Percentiles rank a stretch among this genome's conserved stretches.
Evolutionary conservation across 1,140 invertebrate species (phyloP).

Genomic region (Ostrea denselamellosa): DNA sequence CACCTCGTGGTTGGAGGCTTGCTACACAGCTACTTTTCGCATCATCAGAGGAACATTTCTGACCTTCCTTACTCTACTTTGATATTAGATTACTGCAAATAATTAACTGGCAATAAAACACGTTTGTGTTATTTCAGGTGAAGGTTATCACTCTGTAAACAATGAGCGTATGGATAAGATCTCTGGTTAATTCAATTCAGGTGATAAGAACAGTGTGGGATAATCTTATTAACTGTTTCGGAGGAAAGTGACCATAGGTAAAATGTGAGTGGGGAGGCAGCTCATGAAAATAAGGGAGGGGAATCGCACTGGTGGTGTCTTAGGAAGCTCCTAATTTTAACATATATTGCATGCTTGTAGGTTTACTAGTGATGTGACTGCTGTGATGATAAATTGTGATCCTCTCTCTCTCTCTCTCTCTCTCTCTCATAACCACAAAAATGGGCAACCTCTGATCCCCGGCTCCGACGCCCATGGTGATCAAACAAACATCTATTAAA

Average conservation of each 20-base stretch:
- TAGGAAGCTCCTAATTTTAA: too few species aligned
- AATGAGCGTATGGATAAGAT: not conserved
- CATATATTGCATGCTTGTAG: too few species aligned
- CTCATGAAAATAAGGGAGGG: too few species aligned
- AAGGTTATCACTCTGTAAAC: slow-evolving; percentile 20
- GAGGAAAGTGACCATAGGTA: not conserved
- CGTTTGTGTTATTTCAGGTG: not conserved
- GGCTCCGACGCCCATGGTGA: too few species aligned
- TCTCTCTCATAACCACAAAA: too few species aligned
- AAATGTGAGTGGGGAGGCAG: too few species aligned
- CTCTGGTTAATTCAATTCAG: not conserved
- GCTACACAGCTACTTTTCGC: not conserved
- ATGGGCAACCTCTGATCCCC: too few species aligned
- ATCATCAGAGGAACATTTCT: not conserved
- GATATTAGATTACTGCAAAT: not conserved
- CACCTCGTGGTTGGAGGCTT: not conserved
- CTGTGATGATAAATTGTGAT: too few species aligned
- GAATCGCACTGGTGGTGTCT: too few species aligned
- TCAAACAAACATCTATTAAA: too few species aligned
- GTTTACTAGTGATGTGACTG: too few species aligned
- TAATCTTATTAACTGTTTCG: not conserved
- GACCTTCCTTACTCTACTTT: not conserved
- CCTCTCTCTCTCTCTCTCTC: too few species aligned
- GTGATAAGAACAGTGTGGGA: not conserved
- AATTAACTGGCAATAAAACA: slow-evolving; percentile 27